These are phyloP conservation scores for Rhaphigaster nebulosa DNA, from an alignment of 2,888 invertebrate species.

Conservation along the genomic window DNA sequence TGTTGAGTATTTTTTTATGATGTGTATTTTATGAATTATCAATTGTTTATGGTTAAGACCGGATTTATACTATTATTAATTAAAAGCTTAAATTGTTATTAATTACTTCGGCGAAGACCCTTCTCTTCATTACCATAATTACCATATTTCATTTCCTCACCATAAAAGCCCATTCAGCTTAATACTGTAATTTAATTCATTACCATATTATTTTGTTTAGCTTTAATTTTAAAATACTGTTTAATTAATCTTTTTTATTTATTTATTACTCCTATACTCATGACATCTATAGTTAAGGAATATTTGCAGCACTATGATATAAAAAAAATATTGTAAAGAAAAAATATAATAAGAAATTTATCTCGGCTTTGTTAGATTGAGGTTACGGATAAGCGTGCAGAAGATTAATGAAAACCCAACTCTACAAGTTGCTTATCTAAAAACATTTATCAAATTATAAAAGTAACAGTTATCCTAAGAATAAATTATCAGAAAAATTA, in stretches of 20 bases:
- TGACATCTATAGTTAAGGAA: no score
- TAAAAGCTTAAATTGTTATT: neutral
- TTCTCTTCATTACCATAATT: neutral
- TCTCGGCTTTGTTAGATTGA: neutral
- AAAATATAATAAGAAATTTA: neutral
- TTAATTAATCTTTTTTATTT: no score
- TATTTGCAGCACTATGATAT: neutral
- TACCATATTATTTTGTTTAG: no score
- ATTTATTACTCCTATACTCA: no score
- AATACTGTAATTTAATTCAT: no score
- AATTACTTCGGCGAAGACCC: neutral
- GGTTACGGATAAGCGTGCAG: neutral
- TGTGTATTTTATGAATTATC: neutral
- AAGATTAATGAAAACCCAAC: conserved; percentile 19
- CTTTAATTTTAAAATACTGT: no score
- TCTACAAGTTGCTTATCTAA: neutral
- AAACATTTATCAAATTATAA: neutral
- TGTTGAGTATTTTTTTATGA: neutral
- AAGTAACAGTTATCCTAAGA: neutral
- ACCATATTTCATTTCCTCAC: no score
- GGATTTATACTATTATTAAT: no score
- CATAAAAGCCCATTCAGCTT: no score
- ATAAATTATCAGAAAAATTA: neutral
- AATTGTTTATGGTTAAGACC: no score
- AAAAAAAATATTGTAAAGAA: neutral